A percentile compares a stretch with the other conserved stretches of the same genome.
These are phyloP conservation scores for Dasysyrphus albostriatus DNA, from an alignment of 2,888 invertebrate species.

Conservation along the genomic window DNA sequence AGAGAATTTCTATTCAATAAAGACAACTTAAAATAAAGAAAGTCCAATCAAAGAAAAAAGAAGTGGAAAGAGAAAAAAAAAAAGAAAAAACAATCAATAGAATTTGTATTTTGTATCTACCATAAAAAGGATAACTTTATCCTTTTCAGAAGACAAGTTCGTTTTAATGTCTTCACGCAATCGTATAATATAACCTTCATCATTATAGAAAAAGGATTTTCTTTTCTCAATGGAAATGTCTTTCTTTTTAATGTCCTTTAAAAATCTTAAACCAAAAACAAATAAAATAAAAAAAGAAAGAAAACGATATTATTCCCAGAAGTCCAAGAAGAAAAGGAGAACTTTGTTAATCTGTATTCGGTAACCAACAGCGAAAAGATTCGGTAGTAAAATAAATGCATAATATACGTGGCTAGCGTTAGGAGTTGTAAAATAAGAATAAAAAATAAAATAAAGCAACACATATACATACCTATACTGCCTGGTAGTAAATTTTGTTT, in stretches of 20 bases:
- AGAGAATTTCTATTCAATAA: neutral
- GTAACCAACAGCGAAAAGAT: slow-evolving; percentile 2
- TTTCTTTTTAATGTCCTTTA: slow-evolving; percentile 10
- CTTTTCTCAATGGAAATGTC: neutral
- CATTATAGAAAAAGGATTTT: slow-evolving; percentile 14
- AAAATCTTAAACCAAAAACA: slow-evolving; percentile 2
- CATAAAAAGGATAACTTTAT: slow-evolving; percentile 4
- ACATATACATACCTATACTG: neutral
- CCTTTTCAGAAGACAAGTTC: neutral
- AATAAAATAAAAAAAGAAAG: neutral
- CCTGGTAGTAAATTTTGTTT: slow-evolving; percentile 6
- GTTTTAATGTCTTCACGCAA: slow-evolving; percentile 21
- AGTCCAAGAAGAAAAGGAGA: neutral
- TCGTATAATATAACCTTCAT: slow-evolving; percentile 8
- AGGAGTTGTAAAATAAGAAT: slow-evolving; percentile 2
- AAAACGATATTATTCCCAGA: slow-evolving; percentile 7
- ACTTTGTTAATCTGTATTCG: neutral
- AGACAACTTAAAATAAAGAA: neutral
- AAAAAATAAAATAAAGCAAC: neutral
- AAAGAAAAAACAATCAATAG: slow-evolving; percentile 2
- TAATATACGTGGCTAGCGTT: neutral
- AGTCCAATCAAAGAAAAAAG: neutral
- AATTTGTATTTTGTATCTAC: neutral
- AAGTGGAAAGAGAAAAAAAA: neutral
- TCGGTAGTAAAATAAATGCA: neutral